Base-by-base conservation (phyloP, 2,113 vertebrate species). In the Leucopsar rothschildi region DNA sequence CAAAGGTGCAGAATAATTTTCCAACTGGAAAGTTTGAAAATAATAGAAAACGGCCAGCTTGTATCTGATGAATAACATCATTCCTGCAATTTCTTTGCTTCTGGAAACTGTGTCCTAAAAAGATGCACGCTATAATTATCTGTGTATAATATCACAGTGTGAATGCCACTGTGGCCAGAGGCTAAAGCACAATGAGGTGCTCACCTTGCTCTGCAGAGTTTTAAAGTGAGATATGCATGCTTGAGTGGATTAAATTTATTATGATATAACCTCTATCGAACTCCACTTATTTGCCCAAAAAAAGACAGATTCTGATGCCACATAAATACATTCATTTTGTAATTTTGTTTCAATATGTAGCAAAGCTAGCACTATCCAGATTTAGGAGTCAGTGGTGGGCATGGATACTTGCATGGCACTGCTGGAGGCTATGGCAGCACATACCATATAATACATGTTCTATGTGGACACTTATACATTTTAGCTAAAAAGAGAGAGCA, bases 41-140 rank as follows among this genome's bases (percentile, higher is more conserved):
- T 25, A 79, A 85, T 86, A 90, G 12, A 71, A 83, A 87, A 87
- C 15, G 18, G 13, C 19, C 44, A 83, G 35, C 29, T 83, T 63
- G 16, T 27, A 42, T 39, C 14, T 77, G 59, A 94, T 45, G 42
- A 95, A 78, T 66, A 87, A 85, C 22, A 60, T 33, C 3, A 42
- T 73, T 92, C 59, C 70, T 89, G 57, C 13, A 82, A 68, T 81
- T 63, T 85, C 70, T 81, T 65, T 21, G 44, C 75, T 93, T 93
- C 61, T 4, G 22, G 68, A 89, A 89, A 64, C 12, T 8, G 4
- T 64, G 45, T 49, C 85, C 42, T 92, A 45, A 83, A 77, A 82
- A 81, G 50, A 78, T 18, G 66, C 20, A 44, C 0, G 6, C 35
- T 94, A 15, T 81, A 88, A 83, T 88, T 88, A 88, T 29, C 44